phyloP scores from a whole-genome alignment of 92 coral and sea anemone genomes.

The Paragorgia papillata region DNA sequence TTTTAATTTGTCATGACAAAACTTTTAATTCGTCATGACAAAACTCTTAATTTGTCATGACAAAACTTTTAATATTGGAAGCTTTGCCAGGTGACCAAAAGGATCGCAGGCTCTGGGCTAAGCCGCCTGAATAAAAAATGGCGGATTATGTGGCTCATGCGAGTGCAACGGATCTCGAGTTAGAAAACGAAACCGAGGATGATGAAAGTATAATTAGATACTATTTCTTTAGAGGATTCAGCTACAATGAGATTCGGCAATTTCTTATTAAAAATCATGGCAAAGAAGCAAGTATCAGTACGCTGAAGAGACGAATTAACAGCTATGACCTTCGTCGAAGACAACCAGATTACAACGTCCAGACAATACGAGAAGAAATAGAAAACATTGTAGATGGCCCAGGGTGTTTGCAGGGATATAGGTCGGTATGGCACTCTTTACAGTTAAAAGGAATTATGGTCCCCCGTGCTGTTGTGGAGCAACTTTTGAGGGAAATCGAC shows the following conservation, averaged over 20 bases:
- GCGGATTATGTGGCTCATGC: too few species aligned
- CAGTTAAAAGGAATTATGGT: conserved; percentile 39
- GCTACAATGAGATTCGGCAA: conserved; percentile 12
- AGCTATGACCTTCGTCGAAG: conserved; percentile 36
- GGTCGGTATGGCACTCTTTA: conserved; percentile 49
- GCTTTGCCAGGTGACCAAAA: too few species aligned
- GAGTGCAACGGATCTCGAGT: too few species aligned
- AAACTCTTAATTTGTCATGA: too few species aligned
- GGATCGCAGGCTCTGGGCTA: too few species aligned
- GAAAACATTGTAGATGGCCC: conserved; percentile 40
- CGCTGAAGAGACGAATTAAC: conserved; percentile 42
- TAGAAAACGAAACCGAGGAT: conserved; percentile 31
- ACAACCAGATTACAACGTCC: conserved; percentile 34
- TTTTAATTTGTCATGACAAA: too few species aligned
- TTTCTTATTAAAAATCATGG: conserved; percentile 31
- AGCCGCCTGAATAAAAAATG: too few species aligned
- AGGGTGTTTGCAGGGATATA: conserved; percentile 48
- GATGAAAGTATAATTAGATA: background rate
- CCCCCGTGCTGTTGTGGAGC: conserved; percentile 47
- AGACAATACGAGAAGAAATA: conserved; percentile 23
- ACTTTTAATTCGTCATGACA: too few species aligned
- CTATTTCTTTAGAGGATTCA: conserved; percentile 9
- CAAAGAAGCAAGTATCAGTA: conserved; percentile 35
- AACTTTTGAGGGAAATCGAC: conserved; percentile 37
- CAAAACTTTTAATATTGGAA: too few species aligned